Base-by-base conservation (phyloP, 2,888 invertebrate species). In the Noctua comes region DNA sequence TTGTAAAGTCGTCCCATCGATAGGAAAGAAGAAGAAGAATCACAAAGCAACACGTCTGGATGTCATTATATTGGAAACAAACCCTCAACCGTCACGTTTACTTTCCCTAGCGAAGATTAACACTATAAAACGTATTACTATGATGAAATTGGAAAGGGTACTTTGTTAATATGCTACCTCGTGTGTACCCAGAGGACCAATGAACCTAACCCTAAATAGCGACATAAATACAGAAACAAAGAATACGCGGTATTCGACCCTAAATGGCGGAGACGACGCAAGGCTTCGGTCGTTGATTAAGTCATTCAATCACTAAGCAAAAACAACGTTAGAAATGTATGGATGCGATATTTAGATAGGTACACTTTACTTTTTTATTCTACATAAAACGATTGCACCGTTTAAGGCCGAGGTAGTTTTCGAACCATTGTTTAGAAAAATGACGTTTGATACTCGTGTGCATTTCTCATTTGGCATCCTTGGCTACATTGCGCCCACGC, bases 241-340 rank as follows among this genome's bases (percentile, higher is more conserved):
- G 81, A 77, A 76, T 82, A 83, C 75, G 31, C 46, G 54, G 70
- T 68, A 69, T 81, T 77, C 62, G 21, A 66, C 74, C 78, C 74
- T 40, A 66, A 64, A 78, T 80, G 70, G 68, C 10, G 36, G 31
- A 76, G 68, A 43, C 82, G 54, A 73, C 62, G 65, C 71, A 84
- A 69, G 88, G 88, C 88, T 88, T 88, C 88, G 21, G 72, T 43
- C 65, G 73, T 84, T 88, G 87, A 88, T 88, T 88, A 83, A 84
- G 74, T 21, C 73, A 76, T 82, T 79, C 85, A 83, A 86, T 84
- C 82, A 88, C 74, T 68, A 70, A 76, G 43, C 48, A 70, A 36
- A 71, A 68, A 31, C 11, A 71, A 68, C 10, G 36, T 6, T 21
- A 64, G 43, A 74, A 68, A 73, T 27, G 5, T 54, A 36, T 73